These are phyloP conservation scores for Sesamia nonagrioides DNA, from an alignment of 1,140 invertebrate species.

Conservation along the genomic window DNA sequence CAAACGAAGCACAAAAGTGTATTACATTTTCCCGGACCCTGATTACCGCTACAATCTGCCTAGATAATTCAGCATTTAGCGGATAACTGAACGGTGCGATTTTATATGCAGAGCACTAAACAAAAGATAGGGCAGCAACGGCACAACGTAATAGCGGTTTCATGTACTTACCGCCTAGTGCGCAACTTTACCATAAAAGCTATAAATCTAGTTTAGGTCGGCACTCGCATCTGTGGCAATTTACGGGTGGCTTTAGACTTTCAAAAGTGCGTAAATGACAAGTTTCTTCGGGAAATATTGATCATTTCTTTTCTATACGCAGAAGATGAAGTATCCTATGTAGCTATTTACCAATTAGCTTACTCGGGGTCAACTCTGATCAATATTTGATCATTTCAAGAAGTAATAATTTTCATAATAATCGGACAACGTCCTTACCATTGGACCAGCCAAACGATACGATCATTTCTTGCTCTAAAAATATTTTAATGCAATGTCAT, in stretches of 20 bases:
- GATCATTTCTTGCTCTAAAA: no score
- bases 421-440: no score
- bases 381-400: no score
- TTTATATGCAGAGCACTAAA: conserved; percentile 15
- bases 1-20: neutral
- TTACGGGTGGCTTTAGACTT: conserved; percentile 1
- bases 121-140: neutral
- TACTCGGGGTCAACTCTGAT: no score
- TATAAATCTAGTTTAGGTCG: conserved; percentile 35
- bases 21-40: neutral
- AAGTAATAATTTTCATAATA: no score
- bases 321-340: no score
- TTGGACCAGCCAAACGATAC: no score
- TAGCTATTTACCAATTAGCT: no score
- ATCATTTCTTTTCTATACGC: neutral
- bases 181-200: conserved; percentile 22
- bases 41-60: conserved; percentile 18
- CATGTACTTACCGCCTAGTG: conserved; percentile 26
- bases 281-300: neutral
- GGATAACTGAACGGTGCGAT: conserved; percentile 29
- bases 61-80: conserved; percentile 34
- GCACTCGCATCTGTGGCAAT: neutral
- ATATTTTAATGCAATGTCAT: no score
- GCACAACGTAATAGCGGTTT: conserved; percentile 13
- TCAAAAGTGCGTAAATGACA: conserved; percentile 19